These are phyloP conservation scores for Ceratotherium simum DNA, from an alignment of 2,113 vertebrate species.

Conservation along the genomic window DNA sequence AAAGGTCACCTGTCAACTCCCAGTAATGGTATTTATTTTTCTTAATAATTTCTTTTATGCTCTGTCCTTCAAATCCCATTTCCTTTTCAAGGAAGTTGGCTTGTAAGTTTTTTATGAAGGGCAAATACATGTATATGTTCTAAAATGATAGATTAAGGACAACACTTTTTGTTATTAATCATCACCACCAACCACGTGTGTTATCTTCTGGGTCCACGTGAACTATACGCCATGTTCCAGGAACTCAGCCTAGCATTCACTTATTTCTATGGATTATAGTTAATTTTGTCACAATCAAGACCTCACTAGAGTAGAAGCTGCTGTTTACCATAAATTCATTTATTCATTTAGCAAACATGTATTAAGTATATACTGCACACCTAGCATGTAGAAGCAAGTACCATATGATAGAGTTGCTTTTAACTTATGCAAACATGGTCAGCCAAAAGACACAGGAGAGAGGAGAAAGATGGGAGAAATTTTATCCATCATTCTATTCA, in stretches of 20 bases:
- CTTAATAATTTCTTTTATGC: conserved; percentile 67
- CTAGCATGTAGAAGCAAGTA: not conserved
- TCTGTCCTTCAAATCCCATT: conserved; percentile 39
- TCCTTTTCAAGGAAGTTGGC: conserved; percentile 28
- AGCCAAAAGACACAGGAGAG: not conserved
- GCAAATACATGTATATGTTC: not conserved
- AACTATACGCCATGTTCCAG: not conserved
- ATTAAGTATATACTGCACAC: not conserved
- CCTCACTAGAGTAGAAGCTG: not conserved
- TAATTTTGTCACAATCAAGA: conserved; percentile 18
- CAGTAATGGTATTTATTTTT: conserved; percentile 73
- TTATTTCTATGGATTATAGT: not conserved
- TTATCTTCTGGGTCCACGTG: not conserved
- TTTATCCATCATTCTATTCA: not conserved
- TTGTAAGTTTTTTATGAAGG: not conserved
- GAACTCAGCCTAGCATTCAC: not conserved
- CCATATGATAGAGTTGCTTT: not conserved
- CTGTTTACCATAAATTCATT: not conserved
- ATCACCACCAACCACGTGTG: not conserved
- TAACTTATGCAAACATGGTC: not conserved
- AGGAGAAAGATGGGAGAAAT: not conserved
- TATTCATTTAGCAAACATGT: not conserved
- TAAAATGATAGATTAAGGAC: conserved; percentile 13
- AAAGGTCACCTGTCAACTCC: conserved; percentile 79
- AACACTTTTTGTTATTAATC: not conserved